A percentile compares a stretch with the other conserved stretches of the same genome.
phyloP scores from a whole-genome alignment of 1,140 invertebrate genomes.

The Pristionchus pacificus region DNA sequence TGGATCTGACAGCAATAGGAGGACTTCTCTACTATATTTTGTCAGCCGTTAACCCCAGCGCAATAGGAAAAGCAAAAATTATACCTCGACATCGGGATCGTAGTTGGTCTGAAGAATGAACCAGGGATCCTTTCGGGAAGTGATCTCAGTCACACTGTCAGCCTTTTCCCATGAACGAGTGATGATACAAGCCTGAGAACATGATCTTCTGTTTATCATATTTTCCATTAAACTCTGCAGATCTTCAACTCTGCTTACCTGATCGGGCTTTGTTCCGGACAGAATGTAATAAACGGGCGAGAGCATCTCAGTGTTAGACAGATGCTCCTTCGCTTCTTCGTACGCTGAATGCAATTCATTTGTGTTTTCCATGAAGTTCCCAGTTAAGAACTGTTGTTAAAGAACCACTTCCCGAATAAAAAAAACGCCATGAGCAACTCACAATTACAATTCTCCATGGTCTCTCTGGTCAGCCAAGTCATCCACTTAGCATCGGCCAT shows the following conservation, averaged over 20 bases:
- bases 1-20: too few relatives aligned
- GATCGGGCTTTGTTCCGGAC: slow-evolving; percentile 40
- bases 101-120: slow-evolving; percentile 67
- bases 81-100: slow-evolving; percentile 58
- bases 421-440: too few relatives aligned
- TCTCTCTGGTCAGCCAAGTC: slow-evolving; percentile 62
- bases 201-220: not conserved
- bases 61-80: too few relatives aligned
- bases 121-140: slow-evolving; percentile 57
- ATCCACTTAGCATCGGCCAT: slow-evolving; percentile 63
- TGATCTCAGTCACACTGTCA: slow-evolving; percentile 35
- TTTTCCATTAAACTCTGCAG: too few relatives aligned
- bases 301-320: slow-evolving; percentile 41
- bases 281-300: slow-evolving; percentile 52
- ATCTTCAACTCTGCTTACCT: slow-evolving; percentile 17
- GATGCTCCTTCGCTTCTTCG: slow-evolving; percentile 38
- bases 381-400: too few relatives aligned
- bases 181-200: slow-evolving; percentile 35
- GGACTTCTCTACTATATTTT: too few relatives aligned
- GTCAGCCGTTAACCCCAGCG: too few relatives aligned
- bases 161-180: slow-evolving; percentile 38
- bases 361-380: too few relatives aligned
- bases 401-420: too few relatives aligned
- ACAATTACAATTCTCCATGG: slow-evolving; percentile 36
- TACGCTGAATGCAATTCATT: slow-evolving; percentile 27